Percentiles rank a stretch among this genome's conserved stretches.
These are phyloP conservation scores for Callithrix jacchus DNA, from an alignment of 2,113 vertebrate genomes.

Conservation along the genomic window DNA sequence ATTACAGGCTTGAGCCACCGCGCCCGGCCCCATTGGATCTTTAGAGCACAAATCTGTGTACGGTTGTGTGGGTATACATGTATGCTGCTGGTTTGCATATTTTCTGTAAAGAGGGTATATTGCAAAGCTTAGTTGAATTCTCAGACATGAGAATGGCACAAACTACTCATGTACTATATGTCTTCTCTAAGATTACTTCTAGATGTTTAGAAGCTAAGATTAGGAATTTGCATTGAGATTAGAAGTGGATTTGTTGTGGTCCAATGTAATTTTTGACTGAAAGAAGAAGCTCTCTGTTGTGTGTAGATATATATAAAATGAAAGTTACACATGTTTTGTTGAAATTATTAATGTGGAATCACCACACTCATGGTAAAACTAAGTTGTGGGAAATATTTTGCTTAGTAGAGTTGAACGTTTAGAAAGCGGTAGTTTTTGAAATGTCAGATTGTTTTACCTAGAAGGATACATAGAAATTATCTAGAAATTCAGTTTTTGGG, in stretches of 20 bases:
- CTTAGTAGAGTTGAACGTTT: not conserved
- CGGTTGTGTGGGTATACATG: not conserved
- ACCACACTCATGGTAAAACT: not conserved
- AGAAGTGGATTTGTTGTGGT: not conserved
- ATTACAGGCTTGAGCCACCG: no score
- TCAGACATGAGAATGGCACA: not conserved
- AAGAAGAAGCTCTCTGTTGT: not conserved
- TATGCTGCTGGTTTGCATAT: no score
- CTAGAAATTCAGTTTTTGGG: not conserved
- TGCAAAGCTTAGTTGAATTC: not conserved
- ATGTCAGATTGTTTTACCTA: not conserved
- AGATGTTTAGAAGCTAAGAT: not conserved
- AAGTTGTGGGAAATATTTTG: not conserved
- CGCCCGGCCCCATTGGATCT: not conserved
- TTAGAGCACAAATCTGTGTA: not conserved
- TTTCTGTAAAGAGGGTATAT: not conserved
- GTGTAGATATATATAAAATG: not conserved
- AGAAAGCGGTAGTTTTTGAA: not conserved
- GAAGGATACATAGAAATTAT: not conserved
- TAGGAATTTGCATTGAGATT: not conserved
- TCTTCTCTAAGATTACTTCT: not conserved
- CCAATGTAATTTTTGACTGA: not conserved
- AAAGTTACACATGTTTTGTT: not conserved
- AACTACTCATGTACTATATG: not conserved
- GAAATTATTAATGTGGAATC: not conserved